Percentiles rank a stretch among this genome's conserved stretches.
Evolutionary conservation across 1,140 invertebrate genomes (phyloP).

Genomic region (Triops longicaudatus): DNA sequence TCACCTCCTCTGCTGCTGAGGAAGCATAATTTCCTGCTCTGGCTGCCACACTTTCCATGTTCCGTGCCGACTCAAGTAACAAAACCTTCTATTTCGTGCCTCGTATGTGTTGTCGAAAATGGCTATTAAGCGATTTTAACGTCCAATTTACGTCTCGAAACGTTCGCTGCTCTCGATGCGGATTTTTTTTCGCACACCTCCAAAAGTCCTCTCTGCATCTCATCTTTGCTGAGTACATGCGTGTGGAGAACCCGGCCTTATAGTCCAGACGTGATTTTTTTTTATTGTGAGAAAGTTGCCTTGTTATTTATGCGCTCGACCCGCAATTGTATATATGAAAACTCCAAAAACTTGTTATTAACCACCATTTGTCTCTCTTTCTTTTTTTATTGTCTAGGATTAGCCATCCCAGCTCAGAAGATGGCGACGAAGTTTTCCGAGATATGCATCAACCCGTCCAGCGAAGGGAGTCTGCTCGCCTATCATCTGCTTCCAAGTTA

Average conservation of each 20-base stretch:
- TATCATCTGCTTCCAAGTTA: conserved; percentile 26
- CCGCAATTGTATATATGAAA: neutral
- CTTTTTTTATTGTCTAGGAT: neutral
- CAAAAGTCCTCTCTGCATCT: neutral
- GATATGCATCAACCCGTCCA: conserved; percentile 25
- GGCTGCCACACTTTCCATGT: neutral
- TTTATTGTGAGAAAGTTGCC: neutral
- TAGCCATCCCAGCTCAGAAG: neutral
- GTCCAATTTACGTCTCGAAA: neutral
- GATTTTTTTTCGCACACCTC: neutral
- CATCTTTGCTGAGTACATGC: neutral
- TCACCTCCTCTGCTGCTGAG: neutral
- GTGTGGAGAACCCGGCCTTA: neutral
- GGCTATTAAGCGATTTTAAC: neutral
- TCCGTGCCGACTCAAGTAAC: neutral
- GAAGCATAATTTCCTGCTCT: neutral
- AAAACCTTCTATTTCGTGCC: neutral
- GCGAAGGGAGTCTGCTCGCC: conserved; percentile 26
- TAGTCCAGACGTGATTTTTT: neutral
- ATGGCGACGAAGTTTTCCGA: conserved; percentile 8
- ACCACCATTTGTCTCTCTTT: neutral
- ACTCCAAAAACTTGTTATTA: neutral
- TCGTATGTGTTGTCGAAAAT: neutral
- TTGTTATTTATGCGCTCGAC: neutral
- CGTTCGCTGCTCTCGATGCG: neutral